Percentiles rank a stretch among this genome's conserved stretches.
phyloP scores from a whole-genome alignment of 2,797 vertebrate species.

The Poeciliopsis gracilis region DNA sequence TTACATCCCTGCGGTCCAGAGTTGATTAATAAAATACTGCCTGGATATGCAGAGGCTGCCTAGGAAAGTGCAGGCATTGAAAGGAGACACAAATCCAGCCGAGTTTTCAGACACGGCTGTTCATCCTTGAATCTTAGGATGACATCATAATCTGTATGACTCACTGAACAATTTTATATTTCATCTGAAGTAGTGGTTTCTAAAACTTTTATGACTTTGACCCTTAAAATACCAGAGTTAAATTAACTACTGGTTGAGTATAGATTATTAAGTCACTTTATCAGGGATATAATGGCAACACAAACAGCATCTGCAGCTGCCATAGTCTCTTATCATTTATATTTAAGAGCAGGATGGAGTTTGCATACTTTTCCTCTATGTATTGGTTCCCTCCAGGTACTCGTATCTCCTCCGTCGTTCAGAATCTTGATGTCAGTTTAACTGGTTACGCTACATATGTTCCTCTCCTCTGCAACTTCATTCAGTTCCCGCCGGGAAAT shows the following conservation, averaged over 20 bases:
- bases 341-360: neutral
- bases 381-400: neutral
- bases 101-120: neutral
- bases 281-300: no score
- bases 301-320: neutral
- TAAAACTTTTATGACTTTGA: neutral
- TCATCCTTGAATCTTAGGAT: neutral
- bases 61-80: neutral
- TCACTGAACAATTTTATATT: neutral
- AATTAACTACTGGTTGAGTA: neutral
- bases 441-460: neutral
- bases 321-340: neutral
- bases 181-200: neutral
- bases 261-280: neutral
- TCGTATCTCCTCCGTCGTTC: neutral
- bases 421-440: neutral
- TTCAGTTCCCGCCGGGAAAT: neutral
- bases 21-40: conserved; percentile 46
- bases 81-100: neutral
- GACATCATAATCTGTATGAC: neutral
- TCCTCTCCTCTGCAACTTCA: neutral
- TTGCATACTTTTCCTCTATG: neutral
- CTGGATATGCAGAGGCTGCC: neutral
- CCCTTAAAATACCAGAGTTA: neutral
- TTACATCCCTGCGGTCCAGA: conserved; percentile 40